phyloP scores from a whole-genome alignment of 2,888 invertebrate species.

The Tanytarsus gracilentus region DNA sequence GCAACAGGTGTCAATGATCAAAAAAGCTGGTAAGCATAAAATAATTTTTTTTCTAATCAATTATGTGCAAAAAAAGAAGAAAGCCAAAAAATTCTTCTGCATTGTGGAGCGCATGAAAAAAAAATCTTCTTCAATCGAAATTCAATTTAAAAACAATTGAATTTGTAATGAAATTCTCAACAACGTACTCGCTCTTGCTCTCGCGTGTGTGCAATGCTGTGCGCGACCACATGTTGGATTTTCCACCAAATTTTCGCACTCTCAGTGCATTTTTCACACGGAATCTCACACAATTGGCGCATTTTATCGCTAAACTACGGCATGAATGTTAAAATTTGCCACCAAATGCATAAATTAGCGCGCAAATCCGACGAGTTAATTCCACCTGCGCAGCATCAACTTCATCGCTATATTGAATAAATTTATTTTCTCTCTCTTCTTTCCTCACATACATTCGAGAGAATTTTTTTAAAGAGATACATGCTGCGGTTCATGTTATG shows the following conservation, averaged over 20 bases:
- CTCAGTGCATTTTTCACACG: background rate
- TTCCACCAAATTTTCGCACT: background rate
- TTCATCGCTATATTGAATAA: conserved; percentile 21
- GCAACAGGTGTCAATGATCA: background rate
- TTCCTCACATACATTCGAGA: background rate
- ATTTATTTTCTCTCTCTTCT: conserved; percentile 10
- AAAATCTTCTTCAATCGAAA: background rate
- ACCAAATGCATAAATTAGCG: conserved; percentile 24
- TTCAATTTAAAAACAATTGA: conserved; percentile 27
- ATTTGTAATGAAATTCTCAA: conserved; percentile 17
- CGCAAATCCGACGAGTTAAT: conserved; percentile 24
- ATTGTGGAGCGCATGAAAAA: background rate
- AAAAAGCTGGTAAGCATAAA: background rate
- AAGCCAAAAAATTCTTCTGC: background rate
- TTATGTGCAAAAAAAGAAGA: background rate
- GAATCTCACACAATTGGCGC: background rate
- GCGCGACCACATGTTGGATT: conserved; percentile 22
- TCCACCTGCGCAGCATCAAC: conserved; percentile 27
- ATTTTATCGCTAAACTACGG: background rate
- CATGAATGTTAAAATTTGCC: background rate
- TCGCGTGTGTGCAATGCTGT: background rate
- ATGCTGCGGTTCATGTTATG: conserved; percentile 14
- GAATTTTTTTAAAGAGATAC: conserved; percentile 8
- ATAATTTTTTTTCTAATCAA: background rate
- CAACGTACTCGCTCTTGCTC: background rate